These are phyloP conservation scores for Pterostichus niger DNA, from an alignment of 2,888 invertebrate genomes.

Conservation along the genomic window DNA sequence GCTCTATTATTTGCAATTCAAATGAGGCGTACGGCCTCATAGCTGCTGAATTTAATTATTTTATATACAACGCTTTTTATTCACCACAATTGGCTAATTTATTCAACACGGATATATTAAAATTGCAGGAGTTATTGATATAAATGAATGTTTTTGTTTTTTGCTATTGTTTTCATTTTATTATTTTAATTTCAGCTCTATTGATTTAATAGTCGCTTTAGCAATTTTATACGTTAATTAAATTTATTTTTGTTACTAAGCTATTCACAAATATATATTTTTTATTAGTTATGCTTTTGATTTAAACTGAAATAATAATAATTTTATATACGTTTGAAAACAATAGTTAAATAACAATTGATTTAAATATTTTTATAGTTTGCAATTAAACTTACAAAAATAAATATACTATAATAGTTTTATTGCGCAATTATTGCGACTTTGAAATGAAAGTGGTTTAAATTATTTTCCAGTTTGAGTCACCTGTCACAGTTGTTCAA, in stretches of 20 bases:
- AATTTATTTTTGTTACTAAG: slow-evolving; percentile 29
- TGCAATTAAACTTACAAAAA: too few relatives aligned
- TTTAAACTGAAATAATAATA: too few relatives aligned
- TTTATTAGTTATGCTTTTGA: slow-evolving; percentile 4
- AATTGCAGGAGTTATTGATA: slow-evolving; percentile 40
- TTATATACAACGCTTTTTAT: slow-evolving; percentile 34
- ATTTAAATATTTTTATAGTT: too few relatives aligned
- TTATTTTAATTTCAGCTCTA: slow-evolving; percentile 47
- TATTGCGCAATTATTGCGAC: too few relatives aligned
- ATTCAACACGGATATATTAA: slow-evolving; percentile 50
- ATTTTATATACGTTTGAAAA: too few relatives aligned
- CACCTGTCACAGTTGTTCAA: too few relatives aligned
- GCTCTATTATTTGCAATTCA: slow-evolving; percentile 52
- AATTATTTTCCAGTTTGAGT: too few relatives aligned
- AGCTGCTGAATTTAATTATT: slow-evolving; percentile 43
- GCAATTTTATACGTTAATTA: slow-evolving; percentile 15
- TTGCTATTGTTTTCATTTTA: slow-evolving; percentile 37
- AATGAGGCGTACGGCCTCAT: slow-evolving; percentile 32
- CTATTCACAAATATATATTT: slow-evolving; percentile 9
- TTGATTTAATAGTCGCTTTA: slow-evolving; percentile 4
- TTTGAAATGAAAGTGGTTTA: too few relatives aligned
- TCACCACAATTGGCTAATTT: slow-evolving; percentile 37
- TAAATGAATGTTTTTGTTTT: slow-evolving; percentile 43
- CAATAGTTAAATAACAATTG: too few relatives aligned
- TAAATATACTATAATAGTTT: too few relatives aligned